Percentiles rank a stretch among this genome's conserved stretches.
phyloP scores from a whole-genome alignment of 1,140 invertebrate genomes.

The Planococcus citri region DNA sequence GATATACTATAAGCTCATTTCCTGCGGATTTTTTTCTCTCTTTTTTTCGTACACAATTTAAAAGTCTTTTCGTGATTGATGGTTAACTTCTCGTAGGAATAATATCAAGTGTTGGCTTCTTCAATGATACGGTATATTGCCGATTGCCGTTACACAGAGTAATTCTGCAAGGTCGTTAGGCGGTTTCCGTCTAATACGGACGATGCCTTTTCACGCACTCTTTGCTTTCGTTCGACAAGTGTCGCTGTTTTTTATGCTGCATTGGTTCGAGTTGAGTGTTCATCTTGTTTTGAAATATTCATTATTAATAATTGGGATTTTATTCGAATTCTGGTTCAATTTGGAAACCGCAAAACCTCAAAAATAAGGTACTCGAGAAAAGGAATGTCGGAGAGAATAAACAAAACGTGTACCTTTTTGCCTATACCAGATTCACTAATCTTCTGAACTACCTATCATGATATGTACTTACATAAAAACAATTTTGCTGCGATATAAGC shows the following conservation, averaged over 20 bases:
- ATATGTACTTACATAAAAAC: no score
- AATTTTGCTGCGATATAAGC: no score
- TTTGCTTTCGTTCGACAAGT: background rate
- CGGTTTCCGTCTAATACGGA: background rate
- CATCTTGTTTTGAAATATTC: background rate
- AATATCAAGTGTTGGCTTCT: background rate
- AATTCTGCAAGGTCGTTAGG: conserved; percentile 1
- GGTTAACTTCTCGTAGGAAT: background rate
- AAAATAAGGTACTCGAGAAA: background rate
- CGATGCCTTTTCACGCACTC: background rate
- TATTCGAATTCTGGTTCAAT: background rate
- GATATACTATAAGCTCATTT: background rate
- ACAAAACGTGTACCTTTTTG: no score
- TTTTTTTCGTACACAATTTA: background rate
- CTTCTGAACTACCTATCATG: no score
- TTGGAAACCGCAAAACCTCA: background rate
- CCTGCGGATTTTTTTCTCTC: background rate
- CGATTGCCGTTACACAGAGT: background rate
- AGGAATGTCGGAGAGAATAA: no score
- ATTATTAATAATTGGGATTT: background rate
- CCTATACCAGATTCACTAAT: no score
- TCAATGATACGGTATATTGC: background rate
- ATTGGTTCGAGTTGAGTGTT: background rate
- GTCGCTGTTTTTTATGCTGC: background rate
- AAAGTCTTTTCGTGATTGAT: background rate